These are phyloP conservation scores for Muricea muricata DNA, from an alignment of 92 coral and sea anemone genomes.

Conservation along the genomic window DNA sequence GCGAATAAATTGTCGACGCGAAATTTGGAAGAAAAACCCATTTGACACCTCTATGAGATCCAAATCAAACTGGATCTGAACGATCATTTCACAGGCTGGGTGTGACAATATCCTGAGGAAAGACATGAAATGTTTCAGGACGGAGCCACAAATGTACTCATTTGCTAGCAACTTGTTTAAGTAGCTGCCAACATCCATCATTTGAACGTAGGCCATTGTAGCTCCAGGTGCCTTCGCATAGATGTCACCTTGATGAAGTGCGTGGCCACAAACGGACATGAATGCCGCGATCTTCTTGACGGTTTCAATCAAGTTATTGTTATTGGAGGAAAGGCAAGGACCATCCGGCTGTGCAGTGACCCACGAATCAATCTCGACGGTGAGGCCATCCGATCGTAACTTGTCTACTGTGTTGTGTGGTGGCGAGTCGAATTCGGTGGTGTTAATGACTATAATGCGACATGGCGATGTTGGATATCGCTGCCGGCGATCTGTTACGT, in stretches of 20 bases:
- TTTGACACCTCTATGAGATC: constrained; percentile 11
- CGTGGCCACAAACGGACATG: neutral
- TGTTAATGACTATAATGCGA: neutral
- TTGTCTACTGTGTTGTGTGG: neutral
- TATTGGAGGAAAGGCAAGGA: neutral
- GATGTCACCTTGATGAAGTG: neutral
- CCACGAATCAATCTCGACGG: neutral
- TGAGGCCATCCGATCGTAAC: neutral
- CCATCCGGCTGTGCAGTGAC: neutral
- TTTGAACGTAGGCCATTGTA: constrained; percentile 1
- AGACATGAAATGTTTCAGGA: neutral
- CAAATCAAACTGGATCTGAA: neutral
- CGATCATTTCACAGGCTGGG: neutral
- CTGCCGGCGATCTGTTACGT: too few species aligned
- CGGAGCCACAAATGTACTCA: neutral
- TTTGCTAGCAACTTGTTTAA: neutral
- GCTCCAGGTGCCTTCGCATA: neutral
- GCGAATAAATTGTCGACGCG: neutral
- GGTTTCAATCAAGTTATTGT: neutral
- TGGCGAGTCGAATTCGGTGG: neutral
- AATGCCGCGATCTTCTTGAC: neutral
- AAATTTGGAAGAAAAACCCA: constrained; percentile 3
- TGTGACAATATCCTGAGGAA: neutral
- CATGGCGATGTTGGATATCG: neutral
- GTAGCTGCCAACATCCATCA: constrained; percentile 20